Evolutionary conservation across 35 echinoderm and acorn worm species (phyloP).

Genomic region (Lytechinus pictus): DNA sequence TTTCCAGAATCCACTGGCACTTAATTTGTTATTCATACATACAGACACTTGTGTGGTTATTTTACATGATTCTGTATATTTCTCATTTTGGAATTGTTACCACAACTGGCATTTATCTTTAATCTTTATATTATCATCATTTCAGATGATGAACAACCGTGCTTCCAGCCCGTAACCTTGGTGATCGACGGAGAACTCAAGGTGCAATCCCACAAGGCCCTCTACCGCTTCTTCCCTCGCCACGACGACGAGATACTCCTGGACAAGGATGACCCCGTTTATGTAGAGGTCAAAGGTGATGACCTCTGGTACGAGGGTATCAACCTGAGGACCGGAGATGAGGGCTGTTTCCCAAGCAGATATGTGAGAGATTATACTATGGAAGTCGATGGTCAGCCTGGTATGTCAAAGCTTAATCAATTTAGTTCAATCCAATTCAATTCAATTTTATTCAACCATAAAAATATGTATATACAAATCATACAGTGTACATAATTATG

Average conservation of each 20-base stretch:
- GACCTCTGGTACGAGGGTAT: conserved; percentile 96
- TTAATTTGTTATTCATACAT: too few species aligned
- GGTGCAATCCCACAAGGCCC: conserved; percentile 83
- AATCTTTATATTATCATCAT: too few species aligned
- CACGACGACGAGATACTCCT: conserved; percentile 88
- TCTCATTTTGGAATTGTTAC: too few species aligned
- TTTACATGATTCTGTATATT: too few species aligned
- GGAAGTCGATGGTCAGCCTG: conserved; percentile 85
- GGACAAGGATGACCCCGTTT: conserved; percentile 88
- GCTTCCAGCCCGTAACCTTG: conserved; percentile 87
- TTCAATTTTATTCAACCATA: too few species aligned
- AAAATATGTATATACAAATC: too few species aligned
- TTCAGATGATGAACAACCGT: conserved; percentile 69
- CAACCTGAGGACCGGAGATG: conserved; percentile 87
- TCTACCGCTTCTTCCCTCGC: conserved; percentile 87
- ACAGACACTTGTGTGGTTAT: too few species aligned
- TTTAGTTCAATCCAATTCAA: too few species aligned
- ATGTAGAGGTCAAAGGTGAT: conserved; percentile 76
- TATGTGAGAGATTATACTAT: conserved; percentile 81
- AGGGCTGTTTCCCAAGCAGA: conserved; percentile 89
- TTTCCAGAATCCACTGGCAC: too few species aligned
- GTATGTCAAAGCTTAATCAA: conserved; percentile 39
- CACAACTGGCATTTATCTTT: too few species aligned
- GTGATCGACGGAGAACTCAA: conserved; percentile 92
- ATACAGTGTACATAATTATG: too few species aligned